A percentile compares a stretch with the other conserved stretches of the same genome.
These are phyloP conservation scores for Thereva nobilitata DNA, from an alignment of 2,888 invertebrate species.

Conservation along the genomic window DNA sequence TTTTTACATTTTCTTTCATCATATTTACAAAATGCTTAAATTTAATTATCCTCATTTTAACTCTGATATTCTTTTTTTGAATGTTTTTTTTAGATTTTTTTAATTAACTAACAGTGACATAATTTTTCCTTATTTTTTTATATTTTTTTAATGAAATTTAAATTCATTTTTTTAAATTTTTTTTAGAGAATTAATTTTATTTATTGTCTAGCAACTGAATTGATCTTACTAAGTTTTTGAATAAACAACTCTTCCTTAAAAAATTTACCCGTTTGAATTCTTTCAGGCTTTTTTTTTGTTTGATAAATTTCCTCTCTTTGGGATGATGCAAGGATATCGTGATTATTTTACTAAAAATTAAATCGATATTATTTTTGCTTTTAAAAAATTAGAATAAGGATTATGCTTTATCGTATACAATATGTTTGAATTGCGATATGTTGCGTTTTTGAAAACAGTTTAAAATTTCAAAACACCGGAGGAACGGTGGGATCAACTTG, in stretches of 20 bases:
- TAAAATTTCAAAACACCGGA: no score
- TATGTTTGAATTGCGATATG: no score
- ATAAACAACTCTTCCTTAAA: background rate
- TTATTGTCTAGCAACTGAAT: constrained; percentile 42
- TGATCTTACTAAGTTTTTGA: background rate
- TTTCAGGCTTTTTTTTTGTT: constrained; percentile 1
- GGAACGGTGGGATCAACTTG: no score
- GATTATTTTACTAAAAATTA: no score
- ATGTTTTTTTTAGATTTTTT: constrained; percentile 18
- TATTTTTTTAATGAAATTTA: constrained; percentile 17
- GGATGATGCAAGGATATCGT: no score
- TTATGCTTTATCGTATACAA: no score
- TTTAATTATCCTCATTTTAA: constrained; percentile 21
- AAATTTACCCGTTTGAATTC: background rate
- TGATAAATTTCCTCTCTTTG: background rate
- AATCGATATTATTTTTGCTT: no score
- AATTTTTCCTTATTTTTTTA: constrained; percentile 11
- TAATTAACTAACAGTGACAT: constrained; percentile 18
- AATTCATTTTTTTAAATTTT: constrained; percentile 13
- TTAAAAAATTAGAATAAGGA: no score
- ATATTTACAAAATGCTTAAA: constrained; percentile 11
- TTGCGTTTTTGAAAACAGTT: no score
- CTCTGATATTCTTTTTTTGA: constrained; percentile 25
- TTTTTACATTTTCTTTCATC: constrained; percentile 21
- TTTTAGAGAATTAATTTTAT: constrained; percentile 23